Percentiles rank a stretch among this genome's conserved stretches.
Conservation (phyloP, 2,888 invertebrate genomes). For the Griposia aprilina region DNA sequence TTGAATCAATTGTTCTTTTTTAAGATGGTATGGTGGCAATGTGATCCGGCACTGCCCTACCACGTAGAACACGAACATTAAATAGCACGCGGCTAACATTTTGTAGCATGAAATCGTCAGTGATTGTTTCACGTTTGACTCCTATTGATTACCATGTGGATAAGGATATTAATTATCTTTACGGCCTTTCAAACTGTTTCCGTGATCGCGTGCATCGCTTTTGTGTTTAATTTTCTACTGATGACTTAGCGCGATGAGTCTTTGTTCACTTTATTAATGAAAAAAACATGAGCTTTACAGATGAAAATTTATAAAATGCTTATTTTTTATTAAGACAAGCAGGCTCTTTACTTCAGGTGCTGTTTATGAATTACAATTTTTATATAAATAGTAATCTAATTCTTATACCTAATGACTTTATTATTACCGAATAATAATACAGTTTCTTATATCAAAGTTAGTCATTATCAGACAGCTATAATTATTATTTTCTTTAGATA, state of each 20-base stretch:
- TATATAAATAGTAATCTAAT: background rate
- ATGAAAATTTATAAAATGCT: no score
- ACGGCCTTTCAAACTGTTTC: background rate
- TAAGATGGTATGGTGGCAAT: background rate
- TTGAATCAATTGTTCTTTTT: conserved; percentile 25
- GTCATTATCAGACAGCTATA: background rate
- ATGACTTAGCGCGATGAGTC: conserved; percentile 1
- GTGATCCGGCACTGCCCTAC: conserved; percentile 33
- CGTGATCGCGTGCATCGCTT: background rate
- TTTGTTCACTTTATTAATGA: background rate
- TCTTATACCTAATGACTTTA: conserved; percentile 1
- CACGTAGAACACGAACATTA: conserved; percentile 28
- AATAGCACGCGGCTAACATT: conserved; percentile 53
- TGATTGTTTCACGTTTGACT: conserved; percentile 12
- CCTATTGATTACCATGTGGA: conserved; percentile 18
- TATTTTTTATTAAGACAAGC: background rate
- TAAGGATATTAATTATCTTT: conserved; percentile 30
- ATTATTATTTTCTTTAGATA: conserved; percentile 9
- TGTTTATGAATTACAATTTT: background rate
- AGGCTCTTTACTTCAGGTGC: background rate
- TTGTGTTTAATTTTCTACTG: conserved; percentile 4
- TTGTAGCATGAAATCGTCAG: conserved; percentile 12
- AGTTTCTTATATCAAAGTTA: conserved; percentile 12
- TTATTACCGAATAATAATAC: conserved; percentile 27
- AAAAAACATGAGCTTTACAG: background rate